Percentiles rank a stretch among this genome's conserved stretches.
These are phyloP conservation scores for Amyelois transitella DNA, from an alignment of 1,140 invertebrate species.

Conservation along the genomic window DNA sequence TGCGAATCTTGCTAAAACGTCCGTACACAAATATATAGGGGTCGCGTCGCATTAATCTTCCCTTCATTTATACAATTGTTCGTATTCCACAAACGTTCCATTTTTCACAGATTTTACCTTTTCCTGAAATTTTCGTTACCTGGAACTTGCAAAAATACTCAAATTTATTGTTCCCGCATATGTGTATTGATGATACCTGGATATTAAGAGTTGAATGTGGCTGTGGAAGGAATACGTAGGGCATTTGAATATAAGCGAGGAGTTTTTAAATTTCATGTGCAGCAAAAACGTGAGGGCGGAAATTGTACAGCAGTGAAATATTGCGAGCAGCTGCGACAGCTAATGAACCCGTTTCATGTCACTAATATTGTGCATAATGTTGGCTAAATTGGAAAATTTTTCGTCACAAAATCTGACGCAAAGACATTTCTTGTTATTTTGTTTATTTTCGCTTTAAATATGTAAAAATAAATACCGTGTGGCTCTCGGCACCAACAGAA, in stretches of 20 bases:
- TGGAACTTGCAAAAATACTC: constrained; percentile 7
- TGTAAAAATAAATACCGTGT: no score
- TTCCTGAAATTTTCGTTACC: constrained; percentile 5
- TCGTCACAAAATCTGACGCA: background rate
- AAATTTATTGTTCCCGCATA: background rate
- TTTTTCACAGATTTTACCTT: constrained; percentile 6
- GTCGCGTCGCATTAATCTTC: constrained; percentile 43
- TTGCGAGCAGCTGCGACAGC: constrained; percentile 33
- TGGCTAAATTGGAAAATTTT: constrained; percentile 26
- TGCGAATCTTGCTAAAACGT: constrained; percentile 48
- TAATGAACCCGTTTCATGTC: constrained; percentile 46
- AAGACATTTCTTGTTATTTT: constrained; percentile 4
- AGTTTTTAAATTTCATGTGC: constrained; percentile 30
- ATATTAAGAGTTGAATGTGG: background rate
- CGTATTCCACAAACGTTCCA: constrained; percentile 17
- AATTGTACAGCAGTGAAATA: constrained; percentile 42
- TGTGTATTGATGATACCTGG: background rate
- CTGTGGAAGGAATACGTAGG: background rate
- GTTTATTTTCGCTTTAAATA: background rate
- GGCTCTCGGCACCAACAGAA: no score
- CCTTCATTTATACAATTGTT: constrained; percentile 28
- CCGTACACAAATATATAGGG: constrained; percentile 44
- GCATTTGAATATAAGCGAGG: constrained; percentile 12
- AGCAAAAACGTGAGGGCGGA: constrained; percentile 35
- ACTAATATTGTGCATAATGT: constrained; percentile 38